Conservation (phyloP, 2,888 invertebrate genomes). For the Temnothorax rugatulus region DNA sequence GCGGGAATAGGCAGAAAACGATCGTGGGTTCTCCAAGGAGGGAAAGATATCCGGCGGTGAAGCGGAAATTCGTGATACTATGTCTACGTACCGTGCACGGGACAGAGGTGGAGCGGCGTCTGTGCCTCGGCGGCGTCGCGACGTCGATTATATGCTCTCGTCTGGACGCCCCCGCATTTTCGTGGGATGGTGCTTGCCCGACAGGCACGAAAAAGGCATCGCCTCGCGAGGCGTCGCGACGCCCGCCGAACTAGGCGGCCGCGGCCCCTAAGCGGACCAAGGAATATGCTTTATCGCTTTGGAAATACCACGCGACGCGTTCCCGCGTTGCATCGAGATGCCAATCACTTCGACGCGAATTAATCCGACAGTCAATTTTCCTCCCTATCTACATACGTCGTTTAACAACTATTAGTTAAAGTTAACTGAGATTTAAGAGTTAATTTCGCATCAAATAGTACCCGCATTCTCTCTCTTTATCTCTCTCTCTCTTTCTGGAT, state of each 20-base stretch:
- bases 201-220: constrained; percentile 86
- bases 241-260: constrained; percentile 84
- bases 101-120: constrained; percentile 86
- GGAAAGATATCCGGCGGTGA: constrained; percentile 34
- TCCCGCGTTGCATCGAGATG: constrained; percentile 5
- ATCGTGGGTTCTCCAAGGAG: background rate
- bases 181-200: constrained; percentile 82
- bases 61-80: constrained; percentile 55
- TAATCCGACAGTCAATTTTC: background rate
- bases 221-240: constrained; percentile 83
- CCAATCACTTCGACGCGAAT: constrained; percentile 18
- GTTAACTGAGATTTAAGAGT: background rate
- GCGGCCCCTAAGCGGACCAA: constrained; percentile 73
- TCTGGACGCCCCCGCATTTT: constrained; percentile 85
- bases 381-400: too few species aligned
- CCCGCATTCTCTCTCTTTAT: background rate
- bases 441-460: background rate
- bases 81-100: constrained; percentile 85
- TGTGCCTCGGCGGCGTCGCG: constrained; percentile 84
- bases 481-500: background rate
- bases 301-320: constrained; percentile 59
- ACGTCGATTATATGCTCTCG: constrained; percentile 86
- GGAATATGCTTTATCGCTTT: constrained; percentile 62
- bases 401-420: background rate
- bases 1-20: constrained; percentile 30